Evolutionary conservation across 2,888 invertebrate genomes (phyloP), one percentile per base, ranked within the genome.

Genomic region (Diplazon laetatorius): DNA sequence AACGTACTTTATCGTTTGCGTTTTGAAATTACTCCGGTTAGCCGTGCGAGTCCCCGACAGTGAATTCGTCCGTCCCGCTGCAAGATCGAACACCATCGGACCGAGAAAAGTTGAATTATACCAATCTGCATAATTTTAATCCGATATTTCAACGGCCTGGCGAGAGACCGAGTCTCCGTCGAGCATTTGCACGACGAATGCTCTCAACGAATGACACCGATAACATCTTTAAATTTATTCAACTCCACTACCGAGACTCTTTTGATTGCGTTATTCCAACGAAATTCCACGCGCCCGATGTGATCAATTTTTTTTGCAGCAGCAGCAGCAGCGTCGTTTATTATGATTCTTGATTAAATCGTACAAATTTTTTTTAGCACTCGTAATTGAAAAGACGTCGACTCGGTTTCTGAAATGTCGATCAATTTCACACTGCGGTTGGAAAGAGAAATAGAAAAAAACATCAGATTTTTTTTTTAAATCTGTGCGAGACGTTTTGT

Each of bases 161-260:
- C 10, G 42, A 66, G 2, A 5, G 42, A 66, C 18, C 12, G 42
- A n/a, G 42, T 42, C 55, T 14, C 22, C 25, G 25, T 30, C 30
- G 39, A 18, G 25, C 42, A 25, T 66, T 55, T n/a, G 25, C 30
- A 42, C 25, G 42, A 52, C 55, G 37, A 9, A 66, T 66, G 10
- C 37, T 35, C 39, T 39, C 55, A 14, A 14, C 39, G 20, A 8
- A 55, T n/a, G 55, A 30, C 39, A 66, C 20, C 25, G 66, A 66
- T 66, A 66, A 52, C 22, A 66, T 66, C 52, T 66, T 42, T 25
- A 66, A 66, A 52, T 66, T 66, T 25, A 42, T 66, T 55, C 55
- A 14, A 52, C 8, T 20, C 55, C 10, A 16, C 20, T 12, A 37
- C 37, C 16, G 18, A n/a, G 16, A 35, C 10, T 14, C 30, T 59